Evolutionary conservation across 2,113 vertebrate genomes (phyloP).

Genomic region (Odocoileus virginianus): DNA sequence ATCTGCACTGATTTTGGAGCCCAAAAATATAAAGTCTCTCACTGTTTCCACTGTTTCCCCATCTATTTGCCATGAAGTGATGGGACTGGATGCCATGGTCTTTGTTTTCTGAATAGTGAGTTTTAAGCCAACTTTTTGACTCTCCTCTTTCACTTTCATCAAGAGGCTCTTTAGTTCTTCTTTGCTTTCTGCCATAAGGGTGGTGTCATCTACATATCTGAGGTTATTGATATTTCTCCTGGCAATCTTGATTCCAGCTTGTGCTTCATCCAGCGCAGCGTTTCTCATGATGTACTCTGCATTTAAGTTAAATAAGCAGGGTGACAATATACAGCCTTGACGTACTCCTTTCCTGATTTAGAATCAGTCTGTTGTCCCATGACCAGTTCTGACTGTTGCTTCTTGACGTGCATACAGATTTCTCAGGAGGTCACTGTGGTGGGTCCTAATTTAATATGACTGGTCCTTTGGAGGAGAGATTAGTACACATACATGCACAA

Average conservation of each 20-base stretch:
- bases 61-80: neutral
- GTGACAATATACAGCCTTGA: neutral
- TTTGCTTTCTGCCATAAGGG: neutral
- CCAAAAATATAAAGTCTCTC: rapidly evolving
- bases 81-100: neutral
- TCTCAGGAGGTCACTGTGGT: neutral
- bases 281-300: neutral
- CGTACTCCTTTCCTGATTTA: neutral
- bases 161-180: neutral
- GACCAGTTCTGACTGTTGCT: neutral
- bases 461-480: neutral
- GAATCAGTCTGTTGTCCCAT: neutral
- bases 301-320: neutral
- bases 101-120: neutral
- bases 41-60: neutral
- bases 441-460: neutral
- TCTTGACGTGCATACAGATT: neutral
- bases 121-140: neutral
- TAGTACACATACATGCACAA: neutral
- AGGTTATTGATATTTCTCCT: neutral
- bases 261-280: neutral
- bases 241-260: neutral
- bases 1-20: neutral
- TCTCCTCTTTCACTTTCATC: neutral
- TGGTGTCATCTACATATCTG: neutral